Conservation (phyloP, 2,888 invertebrate species). For the Mythimna vitellina region DNA sequence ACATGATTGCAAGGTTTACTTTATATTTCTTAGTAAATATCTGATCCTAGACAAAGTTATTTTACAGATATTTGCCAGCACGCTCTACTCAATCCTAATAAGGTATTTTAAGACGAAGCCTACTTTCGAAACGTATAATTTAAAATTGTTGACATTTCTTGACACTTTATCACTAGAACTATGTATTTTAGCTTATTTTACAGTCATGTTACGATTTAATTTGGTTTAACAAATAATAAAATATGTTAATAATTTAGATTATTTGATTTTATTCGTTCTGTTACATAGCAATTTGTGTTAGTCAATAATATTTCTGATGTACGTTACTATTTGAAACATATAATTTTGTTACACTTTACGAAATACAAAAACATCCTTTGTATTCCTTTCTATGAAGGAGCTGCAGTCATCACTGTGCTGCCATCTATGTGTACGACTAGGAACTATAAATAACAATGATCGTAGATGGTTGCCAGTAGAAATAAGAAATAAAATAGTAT, state of each 20-base stretch:
- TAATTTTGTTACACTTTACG: not conserved
- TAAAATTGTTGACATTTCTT: slow-evolving; percentile 45
- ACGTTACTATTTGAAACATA: not conserved
- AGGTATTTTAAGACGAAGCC: slow-evolving; percentile 47
- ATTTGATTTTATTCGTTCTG: not conserved
- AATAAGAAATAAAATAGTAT: not conserved
- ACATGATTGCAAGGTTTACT: slow-evolving; percentile 64
- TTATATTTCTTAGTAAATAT: slow-evolving; percentile 56
- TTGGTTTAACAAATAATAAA: not conserved
- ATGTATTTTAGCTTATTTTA: slow-evolving; percentile 18
- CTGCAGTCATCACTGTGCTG: slow-evolving; percentile 28
- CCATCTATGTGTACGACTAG: slow-evolving; percentile 45
- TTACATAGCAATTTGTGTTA: not conserved
- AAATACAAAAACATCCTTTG: too few species aligned
- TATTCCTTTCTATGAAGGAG: not conserved
- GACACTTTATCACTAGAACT: slow-evolving; percentile 29
- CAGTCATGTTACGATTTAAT: not conserved
- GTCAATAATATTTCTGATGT: not conserved
- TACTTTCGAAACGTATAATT: slow-evolving; percentile 50
- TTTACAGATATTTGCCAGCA: slow-evolving; percentile 52
- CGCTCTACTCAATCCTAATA: slow-evolving; percentile 45
- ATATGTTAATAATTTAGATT: not conserved
- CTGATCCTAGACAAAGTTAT: slow-evolving; percentile 58
- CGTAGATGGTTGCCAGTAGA: slow-evolving; percentile 6
- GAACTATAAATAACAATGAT: slow-evolving; percentile 29